Evolutionary conservation across 92 coral and sea anemone genomes (phyloP), one percentile per base, ranked within the genome.

Genomic region (Scolanthus callimorphus): DNA sequence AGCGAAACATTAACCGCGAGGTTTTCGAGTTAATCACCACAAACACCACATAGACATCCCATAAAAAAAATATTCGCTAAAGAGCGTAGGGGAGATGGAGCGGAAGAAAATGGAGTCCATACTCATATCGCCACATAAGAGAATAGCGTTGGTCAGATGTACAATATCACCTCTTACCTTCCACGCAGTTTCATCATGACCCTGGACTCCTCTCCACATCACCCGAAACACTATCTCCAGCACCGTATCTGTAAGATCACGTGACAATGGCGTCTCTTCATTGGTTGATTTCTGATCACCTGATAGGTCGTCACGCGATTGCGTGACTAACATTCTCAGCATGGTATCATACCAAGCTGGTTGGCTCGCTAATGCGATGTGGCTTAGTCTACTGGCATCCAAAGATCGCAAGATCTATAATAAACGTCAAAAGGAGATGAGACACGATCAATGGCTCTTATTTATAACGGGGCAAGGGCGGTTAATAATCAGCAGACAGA

Each of bases 201-300:
- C 98, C 11, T 66, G 89, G 2, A 92, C 60, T 19, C 98, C 98
- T 41, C 62, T 79, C 98, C 98, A 92, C 83, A 92, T 73, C 31
- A 84, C 91, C 37, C 79, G 69, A 56, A 84, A 84, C 53, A 88
- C 76, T 24, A 92, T 82, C 59, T 89, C 85, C 74, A 92, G 51
- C 41, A 92, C 96, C 23, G 89, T 88, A 45, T 83, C 77, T 23
- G 84, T 76, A 31, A 92, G 73, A 25, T 70, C 92, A 39, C 72
- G 74, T 8, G 50, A 60, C 23, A 52, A 61, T 23, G 39, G 47
- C 10, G 63, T 56, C 43, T 82, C 86, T 29, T 73, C 69, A 20
- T 58, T 39, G 1, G 50, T 30, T 25, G 60, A 66, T 45, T 37
- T 39, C 20, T 60, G 60, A 30, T 71, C 71, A 15, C 41, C 6